Conservation (phyloP, 2,888 invertebrate genomes). For the Sicus ferrugineus region DNA sequence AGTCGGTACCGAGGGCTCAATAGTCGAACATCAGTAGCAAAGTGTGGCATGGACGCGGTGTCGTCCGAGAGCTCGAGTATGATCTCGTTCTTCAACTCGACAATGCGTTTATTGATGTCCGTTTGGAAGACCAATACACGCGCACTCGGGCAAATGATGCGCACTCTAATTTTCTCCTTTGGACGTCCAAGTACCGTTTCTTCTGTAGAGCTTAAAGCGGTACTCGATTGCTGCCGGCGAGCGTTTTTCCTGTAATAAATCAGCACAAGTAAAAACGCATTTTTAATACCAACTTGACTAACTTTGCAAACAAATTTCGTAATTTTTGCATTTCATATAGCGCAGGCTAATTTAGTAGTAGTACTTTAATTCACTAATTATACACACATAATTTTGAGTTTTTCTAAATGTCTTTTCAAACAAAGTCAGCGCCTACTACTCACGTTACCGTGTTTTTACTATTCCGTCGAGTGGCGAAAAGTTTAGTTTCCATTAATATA, state of each 20-base stretch:
- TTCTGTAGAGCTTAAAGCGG: constrained; percentile 37
- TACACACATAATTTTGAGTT: constrained; percentile 19
- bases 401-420: constrained; percentile 1
- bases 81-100: constrained; percentile 59
- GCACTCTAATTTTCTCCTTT: constrained; percentile 53
- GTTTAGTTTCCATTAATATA: constrained; percentile 19
- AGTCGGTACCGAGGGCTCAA: constrained; percentile 58
- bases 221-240: constrained; percentile 35
- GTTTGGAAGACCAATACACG: constrained; percentile 55
- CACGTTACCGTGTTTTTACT: constrained; percentile 19
- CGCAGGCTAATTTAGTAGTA: too few relatives aligned
- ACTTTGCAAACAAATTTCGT: constrained; percentile 58
- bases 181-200: constrained; percentile 34
- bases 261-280: too few relatives aligned
- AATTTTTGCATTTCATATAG: constrained; percentile 61
- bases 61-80: constrained; percentile 60
- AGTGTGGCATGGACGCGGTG: constrained; percentile 56
- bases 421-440: constrained; percentile 19
- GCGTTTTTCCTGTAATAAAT: constrained; percentile 47
- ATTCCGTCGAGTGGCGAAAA: not conserved
- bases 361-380: constrained; percentile 45
- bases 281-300: not conserved
- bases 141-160: constrained; percentile 60
- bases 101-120: constrained; percentile 52
- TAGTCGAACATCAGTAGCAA: constrained; percentile 57